phyloP scores from a whole-genome alignment of 2,797 vertebrate genomes.

The Epinephelus coioides region DNA sequence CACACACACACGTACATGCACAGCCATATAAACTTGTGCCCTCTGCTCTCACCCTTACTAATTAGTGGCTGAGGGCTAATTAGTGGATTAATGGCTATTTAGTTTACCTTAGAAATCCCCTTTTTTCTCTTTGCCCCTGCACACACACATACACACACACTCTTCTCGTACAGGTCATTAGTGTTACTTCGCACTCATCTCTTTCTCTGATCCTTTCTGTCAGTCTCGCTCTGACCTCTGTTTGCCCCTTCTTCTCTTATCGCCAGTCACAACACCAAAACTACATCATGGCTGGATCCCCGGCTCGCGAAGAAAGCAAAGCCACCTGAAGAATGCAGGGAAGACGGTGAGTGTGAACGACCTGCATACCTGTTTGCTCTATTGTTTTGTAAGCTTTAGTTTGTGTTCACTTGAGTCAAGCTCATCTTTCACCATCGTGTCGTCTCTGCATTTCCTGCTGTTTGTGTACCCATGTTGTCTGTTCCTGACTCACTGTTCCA shows the following conservation, averaged over 20 bases:
- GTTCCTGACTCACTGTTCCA: conserved; percentile 33
- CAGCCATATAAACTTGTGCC: conserved; percentile 83
- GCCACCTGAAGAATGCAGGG: conserved; percentile 98
- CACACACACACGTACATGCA: conserved; percentile 40
- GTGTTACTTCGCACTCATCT: conserved; percentile 31
- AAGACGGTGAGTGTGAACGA: conserved; percentile 92
- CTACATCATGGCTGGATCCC: conserved; percentile 99
- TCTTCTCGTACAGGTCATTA: conserved; percentile 25
- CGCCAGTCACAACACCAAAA: conserved; percentile 99
- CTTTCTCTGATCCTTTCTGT: conserved; percentile 39
- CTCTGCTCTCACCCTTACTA: conserved; percentile 90
- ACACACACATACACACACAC: conserved; percentile 9
- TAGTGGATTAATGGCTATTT: conserved; percentile 92
- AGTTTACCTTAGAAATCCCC: conserved; percentile 77
- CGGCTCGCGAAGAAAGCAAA: conserved; percentile 99
- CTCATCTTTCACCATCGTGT: conserved; percentile 29
- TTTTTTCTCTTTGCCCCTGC: conserved; percentile 41
- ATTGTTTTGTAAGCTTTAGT: conserved; percentile 30
- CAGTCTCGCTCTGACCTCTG: conserved; percentile 48
- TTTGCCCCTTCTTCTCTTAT: conserved; percentile 25
- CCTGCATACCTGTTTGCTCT: conserved; percentile 26
- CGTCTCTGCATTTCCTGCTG: conserved; percentile 39
- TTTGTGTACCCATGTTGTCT: conserved; percentile 53
- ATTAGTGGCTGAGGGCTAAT: conserved; percentile 92
- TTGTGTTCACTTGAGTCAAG: conserved; percentile 35